Conservation (phyloP, 2,888 invertebrate species). For the Sericinus montela region DNA sequence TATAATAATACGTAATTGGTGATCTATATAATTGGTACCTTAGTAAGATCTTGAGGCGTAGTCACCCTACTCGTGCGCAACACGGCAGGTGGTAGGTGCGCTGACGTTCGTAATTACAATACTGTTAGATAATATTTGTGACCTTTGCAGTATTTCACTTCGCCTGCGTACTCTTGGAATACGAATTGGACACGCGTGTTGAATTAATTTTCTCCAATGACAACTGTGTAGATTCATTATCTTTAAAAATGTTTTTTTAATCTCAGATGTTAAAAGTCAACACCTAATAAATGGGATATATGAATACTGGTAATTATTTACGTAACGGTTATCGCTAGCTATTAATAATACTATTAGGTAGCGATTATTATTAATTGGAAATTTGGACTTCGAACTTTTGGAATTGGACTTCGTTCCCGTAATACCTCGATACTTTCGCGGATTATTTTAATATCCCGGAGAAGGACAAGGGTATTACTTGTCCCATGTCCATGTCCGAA, state of each 20-base stretch:
- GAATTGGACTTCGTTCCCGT: too few relatives aligned
- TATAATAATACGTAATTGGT: not conserved
- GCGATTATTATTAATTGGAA: too few relatives aligned
- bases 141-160: conserved; percentile 53
- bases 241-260: not conserved
- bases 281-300: too few relatives aligned
- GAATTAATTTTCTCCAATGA: conserved; percentile 3
- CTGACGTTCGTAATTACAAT: conserved; percentile 33
- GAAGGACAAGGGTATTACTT: too few relatives aligned
- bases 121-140: conserved; percentile 57
- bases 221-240: not conserved
- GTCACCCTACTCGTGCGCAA: conserved; percentile 29
- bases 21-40: not conserved
- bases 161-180: conserved; percentile 15
- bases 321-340: too few relatives aligned
- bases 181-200: conserved; percentile 13
- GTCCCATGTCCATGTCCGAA: too few relatives aligned
- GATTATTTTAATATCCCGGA: too few relatives aligned
- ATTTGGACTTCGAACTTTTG: too few relatives aligned
- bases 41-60: not conserved
- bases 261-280: too few relatives aligned
- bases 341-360: too few relatives aligned
- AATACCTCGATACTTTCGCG: too few relatives aligned
- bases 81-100: conserved; percentile 26
- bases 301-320: too few relatives aligned